phyloP scores from a whole-genome alignment of 2,797 vertebrate species.

The Rhadinocentrus ornatus region DNA sequence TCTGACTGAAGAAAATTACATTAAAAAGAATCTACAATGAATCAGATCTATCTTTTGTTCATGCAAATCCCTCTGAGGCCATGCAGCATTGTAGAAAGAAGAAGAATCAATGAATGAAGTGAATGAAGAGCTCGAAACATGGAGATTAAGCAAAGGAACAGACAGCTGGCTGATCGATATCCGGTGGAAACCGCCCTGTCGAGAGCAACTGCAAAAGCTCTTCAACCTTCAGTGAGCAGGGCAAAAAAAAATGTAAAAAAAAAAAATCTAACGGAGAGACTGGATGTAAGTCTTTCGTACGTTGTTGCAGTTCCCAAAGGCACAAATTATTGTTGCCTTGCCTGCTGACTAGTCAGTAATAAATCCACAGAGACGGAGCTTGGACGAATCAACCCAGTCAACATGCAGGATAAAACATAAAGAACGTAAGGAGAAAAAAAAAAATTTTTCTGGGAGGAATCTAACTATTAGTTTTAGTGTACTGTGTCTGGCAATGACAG shows the following conservation, averaged over 20 bases:
- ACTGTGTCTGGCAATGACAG: slow-evolving; percentile 20
- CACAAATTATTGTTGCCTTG: slow-evolving; percentile 42
- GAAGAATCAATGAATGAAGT: slow-evolving; percentile 16
- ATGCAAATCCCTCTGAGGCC: slow-evolving; percentile 18
- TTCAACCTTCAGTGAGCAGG: slow-evolving; percentile 46
- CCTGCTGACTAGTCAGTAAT: slow-evolving; percentile 51
- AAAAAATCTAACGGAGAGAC: slow-evolving; percentile 22
- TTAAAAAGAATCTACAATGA: slow-evolving; percentile 6
- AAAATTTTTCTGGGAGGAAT: slow-evolving; percentile 18
- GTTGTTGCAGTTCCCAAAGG: slow-evolving; percentile 29
- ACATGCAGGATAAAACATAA: slow-evolving; percentile 20
- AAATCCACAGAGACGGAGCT: slow-evolving; percentile 39
- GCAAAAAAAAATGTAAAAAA: slow-evolving; percentile 16
- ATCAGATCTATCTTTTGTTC: slow-evolving; percentile 36
- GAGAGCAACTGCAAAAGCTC: slow-evolving; percentile 40
- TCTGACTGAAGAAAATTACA: background rate
- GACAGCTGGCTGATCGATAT: slow-evolving; percentile 51
- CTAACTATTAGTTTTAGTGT: slow-evolving; percentile 17
- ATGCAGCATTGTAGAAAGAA: slow-evolving; percentile 3
- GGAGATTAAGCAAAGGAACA: slow-evolving; percentile 57
- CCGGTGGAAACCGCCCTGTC: slow-evolving; percentile 37
- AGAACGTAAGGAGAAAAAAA: slow-evolving; percentile 4
- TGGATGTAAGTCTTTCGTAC: slow-evolving; percentile 21
- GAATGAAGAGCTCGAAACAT: slow-evolving; percentile 41
- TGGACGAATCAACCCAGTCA: slow-evolving; percentile 32